Evolutionary conservation across 1,140 invertebrate genomes (phyloP), one percentile per base, ranked within the genome.

Genomic region (Ruditapes philippinarum): DNA sequence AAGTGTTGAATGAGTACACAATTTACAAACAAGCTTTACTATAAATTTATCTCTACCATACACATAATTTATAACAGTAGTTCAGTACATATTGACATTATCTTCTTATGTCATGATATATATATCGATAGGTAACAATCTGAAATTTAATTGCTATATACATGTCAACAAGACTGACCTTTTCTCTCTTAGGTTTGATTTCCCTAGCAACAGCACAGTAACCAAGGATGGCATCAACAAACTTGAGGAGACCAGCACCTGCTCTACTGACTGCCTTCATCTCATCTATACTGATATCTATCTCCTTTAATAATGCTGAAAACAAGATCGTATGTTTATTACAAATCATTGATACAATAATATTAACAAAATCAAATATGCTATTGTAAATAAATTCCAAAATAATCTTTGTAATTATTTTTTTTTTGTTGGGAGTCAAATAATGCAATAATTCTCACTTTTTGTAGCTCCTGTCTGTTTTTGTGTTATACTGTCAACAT

Each of bases 171-270:
- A n/a, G n/a, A 65, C 65, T 22, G 45, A 96, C 96, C 95, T 97
- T 97, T 40, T 99, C 98, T 89, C 98, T 97, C 95, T 99, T 99
- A 0, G 98, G 98, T 95, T 98, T 98, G 90, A 97, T 98, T 95
- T 98, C 98, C 93, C 97, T 97, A 91, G 97, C 98, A 0, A 99
- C 98, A 0, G 97, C 97, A 91, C 98, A 98, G 95, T 98, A 99
- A 51, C 97, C 98, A 60, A 98, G 95, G 0, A 99, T 98, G 28
- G 98, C 98, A 38, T 97, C 96, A 0, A 99, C 97, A 95, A 98
- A 99, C 95, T 97, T 98, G 0, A 98, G 96, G 1, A 99, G 95
- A 9, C 98, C 98, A 51, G 97, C 97, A 38, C 98, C 98, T 70
- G 98, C 98, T 95, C 97, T 97, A 92, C 95, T 96, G 86, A 96